These are phyloP conservation scores for Lagria hirta DNA, from an alignment of 2,888 invertebrate species.

Conservation along the genomic window DNA sequence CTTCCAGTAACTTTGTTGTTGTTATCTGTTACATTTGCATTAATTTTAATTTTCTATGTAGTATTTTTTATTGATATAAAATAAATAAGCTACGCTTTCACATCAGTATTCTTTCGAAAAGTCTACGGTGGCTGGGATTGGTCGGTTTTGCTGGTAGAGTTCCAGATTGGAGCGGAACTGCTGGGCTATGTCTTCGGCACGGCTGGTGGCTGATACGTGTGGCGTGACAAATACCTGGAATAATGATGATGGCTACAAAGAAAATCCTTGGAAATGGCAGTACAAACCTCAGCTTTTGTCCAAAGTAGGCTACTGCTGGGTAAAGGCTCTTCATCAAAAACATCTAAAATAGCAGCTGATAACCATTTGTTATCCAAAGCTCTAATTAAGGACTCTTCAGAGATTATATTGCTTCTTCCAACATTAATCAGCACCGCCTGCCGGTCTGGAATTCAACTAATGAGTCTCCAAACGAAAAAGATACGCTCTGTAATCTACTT, in stretches of 20 bases:
- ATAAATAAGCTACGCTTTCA: slow-evolving; percentile 6
- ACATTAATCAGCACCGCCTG: slow-evolving; percentile 60
- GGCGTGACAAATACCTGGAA: slow-evolving; percentile 55
- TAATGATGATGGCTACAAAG: slow-evolving; percentile 28
- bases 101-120: slow-evolving; percentile 53
- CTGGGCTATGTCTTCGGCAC: slow-evolving; percentile 53
- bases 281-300: slow-evolving; percentile 55
- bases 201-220: slow-evolving; percentile 53
- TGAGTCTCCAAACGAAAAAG: slow-evolving; percentile 3
- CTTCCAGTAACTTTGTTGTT: slow-evolving; percentile 52
- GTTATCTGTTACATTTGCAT: slow-evolving; percentile 15
- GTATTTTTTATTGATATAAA: slow-evolving; percentile 25
- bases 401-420: slow-evolving; percentile 60
- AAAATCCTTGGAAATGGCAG: neutral
- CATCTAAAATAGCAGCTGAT: slow-evolving; percentile 60
- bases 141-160: slow-evolving; percentile 47
- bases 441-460: slow-evolving; percentile 41
- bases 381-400: slow-evolving; percentile 55
- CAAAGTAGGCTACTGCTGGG: slow-evolving; percentile 55
- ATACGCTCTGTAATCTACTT: slow-evolving; percentile 1
- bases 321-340: slow-evolving; percentile 60
- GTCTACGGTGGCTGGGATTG: slow-evolving; percentile 50
- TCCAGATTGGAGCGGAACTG: slow-evolving; percentile 55
- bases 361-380: slow-evolving; percentile 59
- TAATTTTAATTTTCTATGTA: slow-evolving; percentile 24